These are phyloP conservation scores for Planiliza haematocheilus DNA, from an alignment of 2,113 vertebrate genomes.

Conservation along the genomic window DNA sequence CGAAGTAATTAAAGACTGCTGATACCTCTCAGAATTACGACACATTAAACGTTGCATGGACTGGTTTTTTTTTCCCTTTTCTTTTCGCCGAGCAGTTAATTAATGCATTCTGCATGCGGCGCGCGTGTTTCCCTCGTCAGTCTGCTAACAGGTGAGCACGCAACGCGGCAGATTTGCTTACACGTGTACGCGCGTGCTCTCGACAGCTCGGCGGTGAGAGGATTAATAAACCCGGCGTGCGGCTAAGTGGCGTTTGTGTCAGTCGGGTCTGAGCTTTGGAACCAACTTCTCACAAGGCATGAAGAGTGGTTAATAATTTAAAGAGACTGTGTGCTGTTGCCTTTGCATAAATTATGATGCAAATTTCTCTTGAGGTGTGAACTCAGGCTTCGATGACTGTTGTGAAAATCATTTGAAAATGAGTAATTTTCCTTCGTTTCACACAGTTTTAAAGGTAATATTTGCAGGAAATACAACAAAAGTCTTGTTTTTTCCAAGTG, in stretches of 20 bases:
- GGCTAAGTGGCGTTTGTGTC: slow-evolving; percentile 15
- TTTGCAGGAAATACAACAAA: too few species aligned
- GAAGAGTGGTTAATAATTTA: too few species aligned
- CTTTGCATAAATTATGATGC: too few species aligned
- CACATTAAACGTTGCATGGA: slow-evolving; percentile 39
- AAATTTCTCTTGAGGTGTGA: too few species aligned
- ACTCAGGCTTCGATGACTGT: too few species aligned
- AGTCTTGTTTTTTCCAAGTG: not conserved
- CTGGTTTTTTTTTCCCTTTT: too few species aligned
- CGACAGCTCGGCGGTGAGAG: slow-evolving; percentile 9
- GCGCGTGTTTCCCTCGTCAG: slow-evolving; percentile 4
- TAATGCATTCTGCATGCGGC: slow-evolving; percentile 56
- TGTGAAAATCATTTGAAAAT: too few species aligned
- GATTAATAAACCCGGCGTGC: slow-evolving; percentile 45
- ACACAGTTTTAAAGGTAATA: not conserved
- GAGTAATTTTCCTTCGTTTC: too few species aligned
- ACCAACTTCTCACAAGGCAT: too few species aligned
- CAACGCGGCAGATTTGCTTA: slow-evolving; percentile 59
- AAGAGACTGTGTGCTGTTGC: too few species aligned
- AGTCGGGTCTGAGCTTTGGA: not conserved
- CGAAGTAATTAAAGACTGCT: not conserved
- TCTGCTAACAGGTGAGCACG: slow-evolving; percentile 40
- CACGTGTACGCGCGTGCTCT: slow-evolving; percentile 48
- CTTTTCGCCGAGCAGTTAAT: slow-evolving; percentile 37
- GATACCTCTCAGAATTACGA: slow-evolving; percentile 11